Conservation (phyloP, 2,113 vertebrate genomes). For the Kryptolebias marmoratus region DNA sequence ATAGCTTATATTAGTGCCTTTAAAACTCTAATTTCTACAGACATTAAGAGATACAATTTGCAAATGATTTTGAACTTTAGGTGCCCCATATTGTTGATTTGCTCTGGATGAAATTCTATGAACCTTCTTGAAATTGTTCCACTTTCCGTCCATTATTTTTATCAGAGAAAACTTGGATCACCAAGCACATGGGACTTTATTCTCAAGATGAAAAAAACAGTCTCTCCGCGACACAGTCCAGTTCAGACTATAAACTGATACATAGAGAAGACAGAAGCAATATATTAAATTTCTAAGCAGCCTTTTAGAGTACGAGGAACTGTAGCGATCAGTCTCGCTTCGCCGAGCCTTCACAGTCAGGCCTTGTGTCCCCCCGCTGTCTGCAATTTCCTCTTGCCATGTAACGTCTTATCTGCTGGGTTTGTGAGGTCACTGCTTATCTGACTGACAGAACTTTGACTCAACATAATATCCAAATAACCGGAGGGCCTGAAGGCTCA, state of each 20-base stretch:
- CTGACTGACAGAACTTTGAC: constrained; percentile 79
- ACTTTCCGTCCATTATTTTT: neutral
- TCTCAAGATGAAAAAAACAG: constrained; percentile 21
- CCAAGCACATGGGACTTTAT: constrained; percentile 8
- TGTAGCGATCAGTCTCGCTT: constrained; percentile 70
- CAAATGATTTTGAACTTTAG: neutral
- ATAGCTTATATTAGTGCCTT: no score
- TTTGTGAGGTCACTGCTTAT: constrained; percentile 77
- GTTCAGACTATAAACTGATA: constrained; percentile 46
- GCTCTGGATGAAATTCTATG: neutral
- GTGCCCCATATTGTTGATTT: neutral
- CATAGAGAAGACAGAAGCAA: constrained; percentile 31
- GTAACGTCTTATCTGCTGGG: constrained; percentile 71
- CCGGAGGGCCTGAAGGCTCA: constrained; percentile 62
- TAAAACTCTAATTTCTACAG: no score
- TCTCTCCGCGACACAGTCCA: constrained; percentile 18
- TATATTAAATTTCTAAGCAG: constrained; percentile 58
- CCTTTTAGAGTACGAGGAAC: constrained; percentile 51
- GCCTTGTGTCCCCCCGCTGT: constrained; percentile 63
- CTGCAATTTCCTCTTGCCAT: constrained; percentile 72
- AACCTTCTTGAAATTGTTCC: neutral
- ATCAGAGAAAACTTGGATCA: constrained; percentile 12
- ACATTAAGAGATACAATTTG: neutral
- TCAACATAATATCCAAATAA: constrained; percentile 73
- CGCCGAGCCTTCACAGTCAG: constrained; percentile 62